Base-by-base conservation (phyloP, 1,140 invertebrate species). In the Cepaea nemoralis region DNA sequence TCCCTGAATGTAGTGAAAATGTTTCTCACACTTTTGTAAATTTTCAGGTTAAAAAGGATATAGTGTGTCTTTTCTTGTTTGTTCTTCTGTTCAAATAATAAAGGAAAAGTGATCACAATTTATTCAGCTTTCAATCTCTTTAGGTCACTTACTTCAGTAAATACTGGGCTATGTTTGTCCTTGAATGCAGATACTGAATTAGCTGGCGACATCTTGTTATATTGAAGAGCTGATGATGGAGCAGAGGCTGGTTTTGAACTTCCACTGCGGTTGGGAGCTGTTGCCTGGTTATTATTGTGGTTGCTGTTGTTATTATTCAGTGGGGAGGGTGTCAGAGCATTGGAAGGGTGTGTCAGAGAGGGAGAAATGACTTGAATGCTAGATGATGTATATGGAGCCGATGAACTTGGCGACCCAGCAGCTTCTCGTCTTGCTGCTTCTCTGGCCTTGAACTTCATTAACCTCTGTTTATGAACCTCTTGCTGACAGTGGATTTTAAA, bases 401-500 rank as follows among this genome's bases (percentile, higher is more conserved):
- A 76, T 8, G 77, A 48, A 27, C 66, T 70, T 19, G 74, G 48
- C 10, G 79, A 80, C 0, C 69, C 50, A 22, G 78, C 66, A 48
- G 67, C 78, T 63, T 80, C 78, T 35, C 78, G 27, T 35, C 78
- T 45, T 12, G 77, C 77, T 22, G 75, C 75, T 77, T 79, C 77
- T 45, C 33, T 77, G 27, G 69, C 39, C 6, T 77, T 77, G 40
- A 74, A 50, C 66, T 84, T 86, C 5, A 70, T 67, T 35, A 85
- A 59, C 73, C 86, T 89, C 22, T 77, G 77, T 77, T 89, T 91
- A 82, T 92, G 92, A 3, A 82, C 69, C 31, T 91, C 93, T 40
- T 92, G 92, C 48, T 95, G 94, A 55, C 94, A 93, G 90, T 96
- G 95, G 35, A 93, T 92, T 73, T 94, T 94, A 88, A 95, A 94